Base-by-base conservation (phyloP, 2,797 vertebrate genomes). In the Anas bahamensis region DNA sequence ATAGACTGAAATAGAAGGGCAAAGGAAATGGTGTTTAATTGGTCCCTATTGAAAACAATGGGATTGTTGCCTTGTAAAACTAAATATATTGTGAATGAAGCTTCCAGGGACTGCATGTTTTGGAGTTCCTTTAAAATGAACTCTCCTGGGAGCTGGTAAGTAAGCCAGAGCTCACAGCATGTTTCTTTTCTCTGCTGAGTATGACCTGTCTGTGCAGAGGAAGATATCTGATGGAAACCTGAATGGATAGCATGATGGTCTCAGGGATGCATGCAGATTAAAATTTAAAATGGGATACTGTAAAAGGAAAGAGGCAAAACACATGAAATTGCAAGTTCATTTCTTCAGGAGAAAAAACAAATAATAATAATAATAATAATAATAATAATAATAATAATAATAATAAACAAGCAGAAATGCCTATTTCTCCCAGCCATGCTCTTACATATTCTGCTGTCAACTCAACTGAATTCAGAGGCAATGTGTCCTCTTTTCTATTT, bases 21-120 rank as follows among this genome's bases (percentile, higher is more conserved):
- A 2, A 88, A 90, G 68, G 81, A 92, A 95, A 86, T 44, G 10
- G 39, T 60, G 12, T 72, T 11, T 87, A 83, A 55, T 92, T 85
- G 82, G 46, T 70, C 22, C 37, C 41, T 81, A 5, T 22, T 82
- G 68, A 91, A 93, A 94, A 92, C 83, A 78, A 72, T 50, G 35
- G 65, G 31, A 26, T 44, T 70, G 17, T 78, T 95, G 87, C 82
- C 77, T 75, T 85, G 50, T 79, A 79, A 95, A 91, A 28, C 17
- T 17, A 73, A 72, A 11, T 77, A 85, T 86, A 82, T 55, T 73
- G 33, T 90, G 71, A 95, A 94, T 82, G 77, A 91, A 79, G n/a
- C 48, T 94, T 69, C 50, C 35, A 78, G 61, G 72, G 35, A 46
- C 41, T 61, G 33, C n/a, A 26, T 24, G n/a, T 65, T 85, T 53